These are phyloP conservation scores for Sialis lutaria DNA, from an alignment of 2,888 invertebrate genomes.

Conservation along the genomic window DNA sequence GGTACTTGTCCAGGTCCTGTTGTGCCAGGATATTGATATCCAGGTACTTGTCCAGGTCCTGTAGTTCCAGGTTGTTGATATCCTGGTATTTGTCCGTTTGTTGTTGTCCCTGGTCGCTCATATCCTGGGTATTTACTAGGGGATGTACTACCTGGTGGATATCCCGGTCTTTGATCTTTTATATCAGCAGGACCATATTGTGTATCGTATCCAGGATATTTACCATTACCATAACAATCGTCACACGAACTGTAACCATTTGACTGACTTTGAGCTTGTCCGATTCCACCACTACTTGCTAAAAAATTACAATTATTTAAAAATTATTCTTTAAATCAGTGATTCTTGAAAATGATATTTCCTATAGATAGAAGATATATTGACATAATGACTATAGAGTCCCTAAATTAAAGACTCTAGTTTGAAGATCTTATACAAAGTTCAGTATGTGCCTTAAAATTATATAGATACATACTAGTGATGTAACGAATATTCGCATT, in stretches of 20 bases:
- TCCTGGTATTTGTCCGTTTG: conserved; percentile 3
- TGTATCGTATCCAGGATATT: conserved; percentile 6
- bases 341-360: no score
- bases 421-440: no score
- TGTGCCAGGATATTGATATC: conserved; percentile 1
- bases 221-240: conserved; percentile 34
- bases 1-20: neutral
- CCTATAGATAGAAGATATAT: no score
- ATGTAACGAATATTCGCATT: no score
- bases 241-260: conserved; percentile 47
- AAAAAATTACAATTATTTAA: conserved; percentile 11
- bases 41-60: conserved; percentile 6
- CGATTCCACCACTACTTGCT: conserved; percentile 74
- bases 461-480: no score
- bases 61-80: conserved; percentile 1
- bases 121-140: conserved; percentile 3
- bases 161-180: conserved; percentile 6
- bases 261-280: conserved; percentile 77
- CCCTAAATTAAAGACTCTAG: no score
- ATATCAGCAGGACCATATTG: conserved; percentile 7
- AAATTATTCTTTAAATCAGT: neutral
- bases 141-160: conserved; percentile 4
- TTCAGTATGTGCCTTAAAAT: no score
- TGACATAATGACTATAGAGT: no score
- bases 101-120: neutral